Percentiles rank a stretch among this genome's conserved stretches.
phyloP scores from a whole-genome alignment of 30 jellyfish, hydroid and myxozoan genomes.

The Hydractinia echinata region DNA sequence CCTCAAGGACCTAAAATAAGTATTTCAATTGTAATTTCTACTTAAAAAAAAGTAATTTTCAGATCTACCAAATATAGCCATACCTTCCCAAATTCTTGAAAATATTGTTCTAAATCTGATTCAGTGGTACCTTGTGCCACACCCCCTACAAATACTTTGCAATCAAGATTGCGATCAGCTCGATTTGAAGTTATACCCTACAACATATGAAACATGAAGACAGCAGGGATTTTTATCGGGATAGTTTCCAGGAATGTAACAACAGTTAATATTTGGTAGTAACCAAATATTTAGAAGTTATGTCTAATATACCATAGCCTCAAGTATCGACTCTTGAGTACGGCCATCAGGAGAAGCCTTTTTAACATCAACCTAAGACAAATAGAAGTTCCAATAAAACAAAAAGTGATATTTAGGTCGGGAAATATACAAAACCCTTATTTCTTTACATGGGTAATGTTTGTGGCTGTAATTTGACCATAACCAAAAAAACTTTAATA shows the following conservation, averaged over 20 bases:
- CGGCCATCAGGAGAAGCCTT: slow-evolving; percentile 94
- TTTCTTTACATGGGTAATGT: not conserved
- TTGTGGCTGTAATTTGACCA: too few relatives aligned
- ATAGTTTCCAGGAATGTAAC: too few relatives aligned
- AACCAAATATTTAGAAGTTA: too few relatives aligned
- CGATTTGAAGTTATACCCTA: slow-evolving; percentile 42
- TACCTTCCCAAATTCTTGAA: slow-evolving; percentile 82
- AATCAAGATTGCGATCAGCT: slow-evolving; percentile 73
- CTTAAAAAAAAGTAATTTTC: not conserved
- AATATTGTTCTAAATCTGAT: slow-evolving; percentile 67
- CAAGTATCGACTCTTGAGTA: slow-evolving; percentile 62
- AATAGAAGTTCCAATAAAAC: not conserved
- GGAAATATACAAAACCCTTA: not conserved
- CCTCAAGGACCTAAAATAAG: slow-evolving; percentile 22
- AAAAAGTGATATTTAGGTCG: not conserved
- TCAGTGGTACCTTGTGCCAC: slow-evolving; percentile 95
- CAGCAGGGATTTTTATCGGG: too few relatives aligned
- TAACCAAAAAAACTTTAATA: not conserved
- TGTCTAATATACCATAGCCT: slow-evolving; percentile 54
- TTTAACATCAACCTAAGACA: slow-evolving; percentile 71
- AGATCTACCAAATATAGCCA: not conserved
- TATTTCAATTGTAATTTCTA: not conserved
- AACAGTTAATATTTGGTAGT: too few relatives aligned
- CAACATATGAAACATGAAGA: not conserved
- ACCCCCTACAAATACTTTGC: slow-evolving; percentile 98